phyloP scores from a whole-genome alignment of 2,888 invertebrate genomes.

The Orthosia cruda region DNA sequence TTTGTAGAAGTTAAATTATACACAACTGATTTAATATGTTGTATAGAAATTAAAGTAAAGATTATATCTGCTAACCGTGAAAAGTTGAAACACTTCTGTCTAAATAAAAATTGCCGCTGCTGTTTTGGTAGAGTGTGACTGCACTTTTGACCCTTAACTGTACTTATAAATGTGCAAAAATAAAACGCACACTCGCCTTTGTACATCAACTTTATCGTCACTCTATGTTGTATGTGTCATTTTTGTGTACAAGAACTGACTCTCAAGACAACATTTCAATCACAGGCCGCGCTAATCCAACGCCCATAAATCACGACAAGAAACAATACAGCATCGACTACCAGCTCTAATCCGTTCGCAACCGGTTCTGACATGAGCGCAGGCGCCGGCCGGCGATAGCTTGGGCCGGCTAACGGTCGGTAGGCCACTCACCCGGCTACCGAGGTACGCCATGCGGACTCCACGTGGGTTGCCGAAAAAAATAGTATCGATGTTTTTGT shows the following conservation, averaged over 20 bases:
- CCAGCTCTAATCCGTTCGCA: conserved; percentile 36
- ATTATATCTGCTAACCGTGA: too few species aligned
- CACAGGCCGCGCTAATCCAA: not conserved
- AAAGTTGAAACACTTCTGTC: too few species aligned
- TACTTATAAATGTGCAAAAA: not conserved
- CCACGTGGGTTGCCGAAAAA: conserved; percentile 52
- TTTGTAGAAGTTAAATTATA: too few species aligned
- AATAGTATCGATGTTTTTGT: conserved; percentile 2
- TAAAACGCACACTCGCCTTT: too few species aligned
- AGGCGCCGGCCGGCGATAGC: conserved; percentile 66
- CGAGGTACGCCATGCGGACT: conserved; percentile 64
- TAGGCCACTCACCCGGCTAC: conserved; percentile 81
- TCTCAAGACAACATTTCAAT: conserved; percentile 7
- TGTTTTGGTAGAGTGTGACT: too few species aligned
- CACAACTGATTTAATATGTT: too few species aligned
- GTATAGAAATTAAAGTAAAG: too few species aligned
- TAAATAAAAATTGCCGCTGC: too few species aligned
- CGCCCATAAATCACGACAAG: conserved; percentile 33
- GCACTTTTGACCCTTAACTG: too few species aligned
- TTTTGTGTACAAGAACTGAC: too few species aligned
- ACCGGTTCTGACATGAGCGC: conserved; percentile 56
- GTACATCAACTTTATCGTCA: too few species aligned
- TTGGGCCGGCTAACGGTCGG: conserved; percentile 77
- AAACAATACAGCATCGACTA: conserved; percentile 27
- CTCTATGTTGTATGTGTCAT: too few species aligned